phyloP scores from a whole-genome alignment of 35 echinoderm and acorn worm species.

The Strongylocentrotus purpuratus region DNA sequence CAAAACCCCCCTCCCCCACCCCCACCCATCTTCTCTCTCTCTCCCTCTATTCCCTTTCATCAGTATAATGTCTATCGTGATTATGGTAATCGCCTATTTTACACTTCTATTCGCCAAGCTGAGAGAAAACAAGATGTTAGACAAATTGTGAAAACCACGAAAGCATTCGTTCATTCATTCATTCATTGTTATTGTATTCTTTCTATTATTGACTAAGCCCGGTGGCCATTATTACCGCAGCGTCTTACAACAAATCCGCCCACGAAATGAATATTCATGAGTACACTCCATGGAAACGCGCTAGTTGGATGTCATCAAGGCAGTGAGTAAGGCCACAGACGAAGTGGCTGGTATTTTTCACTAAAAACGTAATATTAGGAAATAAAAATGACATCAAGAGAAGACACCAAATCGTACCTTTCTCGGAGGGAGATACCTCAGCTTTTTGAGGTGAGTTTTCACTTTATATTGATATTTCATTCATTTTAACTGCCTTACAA shows the following conservation, averaged over 20 bases:
- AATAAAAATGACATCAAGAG: constrained; percentile 80
- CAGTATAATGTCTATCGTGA: too few relatives aligned
- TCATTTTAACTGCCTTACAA: background rate
- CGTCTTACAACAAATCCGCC: background rate
- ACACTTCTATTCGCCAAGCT: too few relatives aligned
- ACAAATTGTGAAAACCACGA: too few relatives aligned
- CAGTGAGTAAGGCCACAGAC: background rate
- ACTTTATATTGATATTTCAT: background rate
- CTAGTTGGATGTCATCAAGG: background rate
- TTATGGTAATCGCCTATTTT: too few relatives aligned
- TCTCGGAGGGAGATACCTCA: constrained; percentile 95
- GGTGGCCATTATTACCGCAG: too few relatives aligned
- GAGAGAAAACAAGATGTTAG: too few relatives aligned
- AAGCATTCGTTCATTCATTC: too few relatives aligned
- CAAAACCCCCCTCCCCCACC: too few relatives aligned
- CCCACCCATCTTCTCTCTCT: too few relatives aligned
- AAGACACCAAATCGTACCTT: constrained; percentile 94
- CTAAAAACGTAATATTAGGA: background rate
- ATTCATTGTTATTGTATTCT: too few relatives aligned
- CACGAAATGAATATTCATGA: constrained; percentile 21
- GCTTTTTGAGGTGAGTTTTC: constrained; percentile 88
- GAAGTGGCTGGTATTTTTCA: constrained; percentile 30
- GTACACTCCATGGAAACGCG: constrained; percentile 41
- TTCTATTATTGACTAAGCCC: too few relatives aligned
- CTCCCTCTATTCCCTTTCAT: too few relatives aligned